phyloP scores from a whole-genome alignment of 2,888 invertebrate species.

The Julus scanicus region DNA sequence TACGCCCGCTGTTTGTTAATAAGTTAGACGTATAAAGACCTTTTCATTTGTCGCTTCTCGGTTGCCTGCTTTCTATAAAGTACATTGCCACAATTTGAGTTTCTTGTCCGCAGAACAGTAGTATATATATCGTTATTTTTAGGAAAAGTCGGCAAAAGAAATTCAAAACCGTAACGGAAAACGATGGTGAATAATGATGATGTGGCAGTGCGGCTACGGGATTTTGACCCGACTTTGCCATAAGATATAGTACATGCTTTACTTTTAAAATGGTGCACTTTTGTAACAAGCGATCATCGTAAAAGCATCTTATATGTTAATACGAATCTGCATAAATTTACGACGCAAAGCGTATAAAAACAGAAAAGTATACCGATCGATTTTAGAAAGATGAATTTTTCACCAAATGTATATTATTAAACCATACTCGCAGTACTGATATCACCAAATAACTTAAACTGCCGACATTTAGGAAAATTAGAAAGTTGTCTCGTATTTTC shows the following conservation, averaged over 20 bases:
- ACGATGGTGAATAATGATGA: constrained; percentile 15
- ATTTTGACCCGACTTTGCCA: not conserved
- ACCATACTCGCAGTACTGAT: not conserved
- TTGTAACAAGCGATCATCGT: not conserved
- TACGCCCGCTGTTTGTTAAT: not conserved
- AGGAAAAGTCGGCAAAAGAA: constrained; percentile 17
- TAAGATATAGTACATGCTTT: not conserved
- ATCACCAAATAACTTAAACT: not conserved
- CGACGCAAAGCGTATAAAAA: not conserved
- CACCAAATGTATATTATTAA: not conserved
- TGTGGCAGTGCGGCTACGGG: not conserved
- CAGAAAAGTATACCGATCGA: not conserved
- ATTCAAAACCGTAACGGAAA: constrained; percentile 29
- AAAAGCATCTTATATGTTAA: constrained; percentile 2
- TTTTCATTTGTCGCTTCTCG: not conserved
- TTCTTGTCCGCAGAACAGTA: not conserved
- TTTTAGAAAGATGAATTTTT: not conserved
- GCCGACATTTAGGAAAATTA: no score
- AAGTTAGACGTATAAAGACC: not conserved
- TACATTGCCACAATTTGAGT: not conserved
- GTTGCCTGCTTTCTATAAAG: not conserved
- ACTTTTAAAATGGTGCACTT: not conserved
- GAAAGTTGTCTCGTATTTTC: no score
- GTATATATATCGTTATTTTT: not conserved
- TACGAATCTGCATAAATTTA: constrained; percentile 6